Conservation (phyloP, 2,113 vertebrate genomes). For the Alethe diademata region DNA sequence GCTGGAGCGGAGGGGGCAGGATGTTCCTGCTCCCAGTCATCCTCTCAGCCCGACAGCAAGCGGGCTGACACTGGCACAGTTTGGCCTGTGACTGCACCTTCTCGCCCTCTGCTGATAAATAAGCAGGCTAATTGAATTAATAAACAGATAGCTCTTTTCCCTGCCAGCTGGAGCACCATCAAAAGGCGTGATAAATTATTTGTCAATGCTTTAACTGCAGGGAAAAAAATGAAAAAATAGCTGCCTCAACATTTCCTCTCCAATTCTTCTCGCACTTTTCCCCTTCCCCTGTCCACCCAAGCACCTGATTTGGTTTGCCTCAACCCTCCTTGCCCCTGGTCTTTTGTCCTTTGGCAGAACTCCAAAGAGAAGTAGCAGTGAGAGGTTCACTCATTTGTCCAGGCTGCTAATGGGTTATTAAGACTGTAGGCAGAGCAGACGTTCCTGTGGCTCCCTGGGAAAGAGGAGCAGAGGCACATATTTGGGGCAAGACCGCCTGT, state of each 20-base stretch:
- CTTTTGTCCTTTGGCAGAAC: constrained; percentile 65
- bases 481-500: background rate
- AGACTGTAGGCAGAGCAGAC: constrained; percentile 5
- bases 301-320: background rate
- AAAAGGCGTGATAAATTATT: constrained; percentile 84
- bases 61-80: constrained; percentile 38
- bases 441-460: constrained; percentile 46
- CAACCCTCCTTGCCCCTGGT: constrained; percentile 34
- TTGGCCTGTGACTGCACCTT: constrained; percentile 72
- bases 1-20: background rate
- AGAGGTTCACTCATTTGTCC: constrained; percentile 59
- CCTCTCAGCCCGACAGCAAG: background rate
- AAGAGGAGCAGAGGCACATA: background rate
- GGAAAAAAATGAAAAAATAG: constrained; percentile 54
- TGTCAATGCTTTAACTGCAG: constrained; percentile 69
- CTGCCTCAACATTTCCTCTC: constrained; percentile 47
- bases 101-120: constrained; percentile 74
- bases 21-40: background rate
- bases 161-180: constrained; percentile 82
- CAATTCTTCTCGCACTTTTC: background rate
- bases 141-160: constrained; percentile 79
- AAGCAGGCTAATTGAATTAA: constrained; percentile 88
- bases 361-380: constrained; percentile 55
- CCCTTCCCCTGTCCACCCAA: background rate
- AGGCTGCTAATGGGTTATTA: constrained; percentile 60